Conservation (phyloP, 2,113 vertebrate species). For the Corythornis vintsioides region DNA sequence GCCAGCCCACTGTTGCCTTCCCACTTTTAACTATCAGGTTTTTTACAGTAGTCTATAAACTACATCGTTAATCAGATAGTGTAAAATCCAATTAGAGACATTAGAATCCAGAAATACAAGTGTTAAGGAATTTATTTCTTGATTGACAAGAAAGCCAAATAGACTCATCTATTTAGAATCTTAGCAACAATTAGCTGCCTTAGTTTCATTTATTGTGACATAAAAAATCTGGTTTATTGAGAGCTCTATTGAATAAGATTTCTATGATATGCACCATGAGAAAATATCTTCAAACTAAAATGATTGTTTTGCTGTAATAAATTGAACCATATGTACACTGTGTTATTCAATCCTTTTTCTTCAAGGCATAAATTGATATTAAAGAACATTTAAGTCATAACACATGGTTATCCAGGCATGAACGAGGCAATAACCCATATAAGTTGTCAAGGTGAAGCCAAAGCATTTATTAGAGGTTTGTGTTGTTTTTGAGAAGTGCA, state of each 20-base stretch:
- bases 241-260: slow-evolving; percentile 86
- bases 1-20: slow-evolving; percentile 73
- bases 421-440: slow-evolving; percentile 93
- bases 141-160: slow-evolving; percentile 87
- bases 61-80: slow-evolving; percentile 82
- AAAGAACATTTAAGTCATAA: slow-evolving; percentile 93
- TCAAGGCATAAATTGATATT: slow-evolving; percentile 87
- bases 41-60: slow-evolving; percentile 80
- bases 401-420: slow-evolving; percentile 90
- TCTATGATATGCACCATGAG: slow-evolving; percentile 84
- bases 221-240: slow-evolving; percentile 89
- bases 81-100: slow-evolving; percentile 85
- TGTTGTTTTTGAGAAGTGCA: slow-evolving; percentile 94
- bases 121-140: slow-evolving; percentile 86
- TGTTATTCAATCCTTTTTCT: slow-evolving; percentile 88
- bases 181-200: slow-evolving; percentile 86
- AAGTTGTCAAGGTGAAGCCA: slow-evolving; percentile 96
- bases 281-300: slow-evolving; percentile 87
- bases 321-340: slow-evolving; percentile 88
- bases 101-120: slow-evolving; percentile 86
- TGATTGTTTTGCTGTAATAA: slow-evolving; percentile 89
- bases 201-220: slow-evolving; percentile 89
- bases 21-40: slow-evolving; percentile 62
- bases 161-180: slow-evolving; percentile 85
- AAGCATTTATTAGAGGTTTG: slow-evolving; percentile 92